A percentile compares a stretch with the other conserved stretches of the same genome.
Evolutionary conservation across 2,797 vertebrate species (phyloP).

Genomic region (Pantherophis alleghaniensis): DNA sequence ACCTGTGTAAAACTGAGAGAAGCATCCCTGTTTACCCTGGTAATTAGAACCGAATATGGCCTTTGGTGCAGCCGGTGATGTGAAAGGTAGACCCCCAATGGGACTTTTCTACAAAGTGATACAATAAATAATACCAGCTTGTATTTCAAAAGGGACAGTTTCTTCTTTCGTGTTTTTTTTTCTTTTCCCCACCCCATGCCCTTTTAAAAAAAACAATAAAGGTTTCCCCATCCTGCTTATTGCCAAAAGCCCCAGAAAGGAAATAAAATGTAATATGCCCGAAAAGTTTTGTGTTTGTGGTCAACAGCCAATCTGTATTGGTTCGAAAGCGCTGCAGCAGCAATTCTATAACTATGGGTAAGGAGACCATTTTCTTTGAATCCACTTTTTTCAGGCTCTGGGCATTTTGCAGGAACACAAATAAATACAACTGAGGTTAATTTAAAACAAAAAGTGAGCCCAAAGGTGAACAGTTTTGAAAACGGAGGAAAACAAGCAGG

Average conservation of each 20-base stretch:
- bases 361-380: neutral
- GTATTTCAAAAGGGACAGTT: slow-evolving; percentile 19
- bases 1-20: slow-evolving; percentile 28
- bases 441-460: neutral
- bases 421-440: neutral
- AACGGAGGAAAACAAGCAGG: neutral
- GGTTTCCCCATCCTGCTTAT: neutral
- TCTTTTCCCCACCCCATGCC: neutral
- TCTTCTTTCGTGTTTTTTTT: neutral
- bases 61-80: slow-evolving; percentile 5
- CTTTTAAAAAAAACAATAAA: neutral
- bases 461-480: neutral
- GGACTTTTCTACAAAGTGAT: slow-evolving; percentile 32
- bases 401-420: neutral
- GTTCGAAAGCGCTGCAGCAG: neutral
- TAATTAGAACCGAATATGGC: slow-evolving; percentile 35
- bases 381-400: neutral
- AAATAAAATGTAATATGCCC: neutral
- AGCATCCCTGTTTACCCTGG: slow-evolving; percentile 22
- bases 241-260: neutral
- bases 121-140: slow-evolving; percentile 32
- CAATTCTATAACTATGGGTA: neutral
- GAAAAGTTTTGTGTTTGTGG: neutral
- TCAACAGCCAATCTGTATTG: neutral
- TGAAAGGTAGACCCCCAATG: slow-evolving; percentile 18